Evolutionary conservation across 1,140 invertebrate genomes (phyloP), one percentile per base, ranked within the genome.

Genomic region (Sycophila sp.): DNA sequence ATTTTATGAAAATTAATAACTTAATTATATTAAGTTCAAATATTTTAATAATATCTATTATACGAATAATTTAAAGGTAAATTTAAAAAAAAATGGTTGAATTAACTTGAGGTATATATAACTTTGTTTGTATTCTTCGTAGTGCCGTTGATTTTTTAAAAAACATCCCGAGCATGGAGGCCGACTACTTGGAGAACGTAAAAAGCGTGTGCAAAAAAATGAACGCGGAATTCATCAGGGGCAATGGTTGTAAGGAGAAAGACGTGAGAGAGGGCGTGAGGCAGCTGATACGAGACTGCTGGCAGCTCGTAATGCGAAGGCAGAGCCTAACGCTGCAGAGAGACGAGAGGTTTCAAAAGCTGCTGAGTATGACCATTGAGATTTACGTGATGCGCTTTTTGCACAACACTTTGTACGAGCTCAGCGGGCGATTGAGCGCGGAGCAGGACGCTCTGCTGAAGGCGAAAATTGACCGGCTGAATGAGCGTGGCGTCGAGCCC

Each of bases 331-430:
- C 80, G 24, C 30, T 78, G 7, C 81, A 83, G 55, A 72, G 80
- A 4, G 81, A 83, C 69, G 77, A 75, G 4, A 65, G 79, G 17
- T 83, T 80, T 69, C 81, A 83, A 56, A 77, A 76, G 22, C 63
- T 78, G 13, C 64, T 83, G 0, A 81, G 76, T 47, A 75, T 75
- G 2, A 75, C 81, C 0, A 40, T 83, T 0, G 80, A 81, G 66
- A 78, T 81, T 36, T 80, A 77, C 26, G 75, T 78, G 11, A 79
- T 81, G 76, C 77, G 80, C 42, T 62, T 64, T 38, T 22, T 83
- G 7, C 79, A 81, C 59, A 73, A 78, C n/a, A 51, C 17, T 15
- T 64, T 81, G 36, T 81, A 81, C 32, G 63, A 77, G n/a, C 68
- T 81, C 19, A 71, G 42, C 42, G 42, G 13, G n/a, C 19, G 42